A percentile compares a stretch with the other conserved stretches of the same genome.
Evolutionary conservation across 2,113 vertebrate species (phyloP).

Genomic region (Gila orcuttii): DNA sequence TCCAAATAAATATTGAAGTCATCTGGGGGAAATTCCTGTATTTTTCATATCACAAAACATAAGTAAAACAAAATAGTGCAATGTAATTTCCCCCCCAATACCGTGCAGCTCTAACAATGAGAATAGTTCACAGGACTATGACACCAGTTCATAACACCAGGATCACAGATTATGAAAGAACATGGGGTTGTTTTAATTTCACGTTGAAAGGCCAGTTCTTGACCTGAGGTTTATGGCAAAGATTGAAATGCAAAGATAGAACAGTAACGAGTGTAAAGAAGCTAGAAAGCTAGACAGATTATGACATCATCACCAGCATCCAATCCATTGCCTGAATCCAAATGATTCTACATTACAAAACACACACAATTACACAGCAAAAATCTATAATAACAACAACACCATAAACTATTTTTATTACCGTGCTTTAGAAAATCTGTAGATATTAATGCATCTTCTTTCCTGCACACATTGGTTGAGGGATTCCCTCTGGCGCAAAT

Average conservation of each 20-base stretch:
- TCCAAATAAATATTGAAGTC: too few species aligned
- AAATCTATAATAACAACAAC: neutral
- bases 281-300: slow-evolving; percentile 8
- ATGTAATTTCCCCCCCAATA: too few species aligned
- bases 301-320: slow-evolving; percentile 16
- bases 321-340: slow-evolving; percentile 1
- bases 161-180: too few species aligned
- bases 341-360: neutral
- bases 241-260: neutral
- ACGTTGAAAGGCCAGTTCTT: too few species aligned
- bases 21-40: too few species aligned
- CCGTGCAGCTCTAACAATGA: too few species aligned
- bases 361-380: neutral
- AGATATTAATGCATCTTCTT: neutral
- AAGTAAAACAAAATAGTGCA: too few species aligned
- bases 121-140: too few species aligned
- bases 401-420: neutral
- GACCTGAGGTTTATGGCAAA: neutral
- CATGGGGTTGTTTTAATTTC: too few species aligned
- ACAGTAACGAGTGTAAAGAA: slow-evolving; percentile 8
- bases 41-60: too few species aligned
- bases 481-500: neutral
- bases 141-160: too few species aligned
- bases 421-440: neutral
- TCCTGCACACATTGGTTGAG: neutral